phyloP scores from a whole-genome alignment of 2,113 vertebrate species.

The Zingel zingel region DNA sequence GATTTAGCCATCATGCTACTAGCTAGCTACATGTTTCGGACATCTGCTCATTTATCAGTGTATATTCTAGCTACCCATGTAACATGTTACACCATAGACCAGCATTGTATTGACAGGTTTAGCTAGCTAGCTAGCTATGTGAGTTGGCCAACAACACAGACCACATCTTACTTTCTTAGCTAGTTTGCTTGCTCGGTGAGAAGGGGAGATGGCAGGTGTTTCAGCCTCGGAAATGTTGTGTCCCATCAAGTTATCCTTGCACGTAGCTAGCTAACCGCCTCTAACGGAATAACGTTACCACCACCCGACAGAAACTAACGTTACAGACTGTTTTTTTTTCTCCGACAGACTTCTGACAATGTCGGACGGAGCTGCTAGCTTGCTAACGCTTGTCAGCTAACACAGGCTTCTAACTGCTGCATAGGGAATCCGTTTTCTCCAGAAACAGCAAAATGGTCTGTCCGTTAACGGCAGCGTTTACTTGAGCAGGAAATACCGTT shows the following conservation, averaged over 20 bases:
- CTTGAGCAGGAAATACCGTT: slow-evolving; percentile 1
- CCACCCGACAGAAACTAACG: neutral
- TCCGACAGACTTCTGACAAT: slow-evolving; percentile 30
- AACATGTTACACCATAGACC: neutral
- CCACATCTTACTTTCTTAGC: slow-evolving; percentile 72
- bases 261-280: neutral
- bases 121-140: neutral
- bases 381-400: slow-evolving; percentile 69
- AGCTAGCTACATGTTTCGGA: neutral
- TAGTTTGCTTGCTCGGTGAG: slow-evolving; percentile 56
- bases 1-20: neutral
- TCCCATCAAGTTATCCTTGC: slow-evolving; percentile 59
- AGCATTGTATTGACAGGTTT: neutral
- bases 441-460: neutral
- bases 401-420: slow-evolving; percentile 41
- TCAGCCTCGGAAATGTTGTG: slow-evolving; percentile 49
- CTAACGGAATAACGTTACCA: neutral
- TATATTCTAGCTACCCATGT: neutral
- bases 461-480: neutral
- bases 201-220: slow-evolving; percentile 54
- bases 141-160: slow-evolving; percentile 40
- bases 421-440: slow-evolving; percentile 5
- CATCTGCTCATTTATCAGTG: neutral
- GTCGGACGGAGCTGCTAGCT: slow-evolving; percentile 54
- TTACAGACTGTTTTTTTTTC: slow-evolving; percentile 24